Conservation (phyloP, 2,113 vertebrate genomes). For the Leptobrachium ailaonicum region DNA sequence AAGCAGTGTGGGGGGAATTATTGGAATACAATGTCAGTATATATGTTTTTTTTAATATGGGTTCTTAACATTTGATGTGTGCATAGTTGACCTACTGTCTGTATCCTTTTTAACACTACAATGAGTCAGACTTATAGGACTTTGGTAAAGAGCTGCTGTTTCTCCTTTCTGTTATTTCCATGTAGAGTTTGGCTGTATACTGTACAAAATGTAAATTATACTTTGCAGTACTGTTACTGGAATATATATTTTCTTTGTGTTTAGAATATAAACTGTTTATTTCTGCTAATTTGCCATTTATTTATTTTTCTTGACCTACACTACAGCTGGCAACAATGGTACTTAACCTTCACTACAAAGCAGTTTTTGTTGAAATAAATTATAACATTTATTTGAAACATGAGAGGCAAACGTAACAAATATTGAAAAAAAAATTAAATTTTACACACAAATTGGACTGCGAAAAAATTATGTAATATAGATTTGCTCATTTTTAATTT, state of each 20-base stretch:
- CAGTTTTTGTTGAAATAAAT: too few relatives aligned
- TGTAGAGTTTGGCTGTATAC: conserved; percentile 84
- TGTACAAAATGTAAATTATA: conserved; percentile 98
- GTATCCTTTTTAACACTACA: conserved; percentile 52
- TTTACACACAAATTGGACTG: too few relatives aligned
- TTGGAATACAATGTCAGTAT: conserved; percentile 55
- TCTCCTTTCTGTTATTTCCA: conserved; percentile 73
- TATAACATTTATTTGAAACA: too few relatives aligned
- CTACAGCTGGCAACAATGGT: too few relatives aligned
- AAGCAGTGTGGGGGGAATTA: background rate
- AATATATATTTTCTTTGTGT: conserved; percentile 78
- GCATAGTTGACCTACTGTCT: conserved; percentile 71
- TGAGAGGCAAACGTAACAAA: too few relatives aligned
- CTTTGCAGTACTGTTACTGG: conserved; percentile 83
- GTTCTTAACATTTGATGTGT: conserved; percentile 56
- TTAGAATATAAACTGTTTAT: conserved; percentile 91
- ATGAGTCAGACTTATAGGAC: conserved; percentile 73
- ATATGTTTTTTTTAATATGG: conserved; percentile 53
- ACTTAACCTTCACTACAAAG: too few relatives aligned
- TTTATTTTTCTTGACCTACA: too few relatives aligned
- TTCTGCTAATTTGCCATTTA: conserved; percentile 54
- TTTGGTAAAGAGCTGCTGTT: conserved; percentile 91
- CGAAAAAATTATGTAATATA: too few relatives aligned
- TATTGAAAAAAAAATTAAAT: too few relatives aligned
- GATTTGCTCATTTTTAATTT: too few relatives aligned